Conservation (phyloP, 2,888 invertebrate species). For the Eurytoma adleriae region DNA sequence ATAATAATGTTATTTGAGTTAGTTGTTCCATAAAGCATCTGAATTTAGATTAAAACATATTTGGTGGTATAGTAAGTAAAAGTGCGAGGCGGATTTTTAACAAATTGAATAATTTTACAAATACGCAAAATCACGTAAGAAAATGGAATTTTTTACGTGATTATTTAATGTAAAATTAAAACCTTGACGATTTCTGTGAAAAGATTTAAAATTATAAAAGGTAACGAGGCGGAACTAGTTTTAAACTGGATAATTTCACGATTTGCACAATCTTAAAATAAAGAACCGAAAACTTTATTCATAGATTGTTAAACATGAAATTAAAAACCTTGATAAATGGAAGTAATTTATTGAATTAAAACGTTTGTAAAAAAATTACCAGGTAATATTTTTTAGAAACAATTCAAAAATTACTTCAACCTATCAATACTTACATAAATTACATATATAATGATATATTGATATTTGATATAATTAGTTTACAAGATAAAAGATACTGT, state of each 20-base stretch:
- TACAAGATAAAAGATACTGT: not conserved
- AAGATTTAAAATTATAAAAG: not conserved
- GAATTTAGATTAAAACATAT: not conserved
- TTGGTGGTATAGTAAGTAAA: too few species aligned
- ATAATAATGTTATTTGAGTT: not conserved
- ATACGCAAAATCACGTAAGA: constrained; percentile 17
- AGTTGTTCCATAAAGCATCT: constrained; percentile 1
- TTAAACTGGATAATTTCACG: constrained; percentile 28
- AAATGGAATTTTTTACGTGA: constrained; percentile 37
- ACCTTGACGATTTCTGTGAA: constrained; percentile 8
- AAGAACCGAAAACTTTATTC: constrained; percentile 23
- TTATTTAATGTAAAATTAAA: constrained; percentile 26
- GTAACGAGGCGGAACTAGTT: not conserved
- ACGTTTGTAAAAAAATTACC: not conserved
- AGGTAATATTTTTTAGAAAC: constrained; percentile 5
- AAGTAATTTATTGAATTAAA: constrained; percentile 14
- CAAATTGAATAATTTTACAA: constrained; percentile 25
- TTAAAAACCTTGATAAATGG: constrained; percentile 29
- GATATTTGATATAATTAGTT: not conserved
- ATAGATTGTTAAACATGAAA: constrained; percentile 12
- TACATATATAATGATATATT: not conserved
- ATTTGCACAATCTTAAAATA: not conserved
- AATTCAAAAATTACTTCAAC: constrained; percentile 24
- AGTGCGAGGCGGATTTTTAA: constrained; percentile 14
- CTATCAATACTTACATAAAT: constrained; percentile 16